phyloP scores from a whole-genome alignment of 2,113 vertebrate species.

The Heptranchias perlo region DNA sequence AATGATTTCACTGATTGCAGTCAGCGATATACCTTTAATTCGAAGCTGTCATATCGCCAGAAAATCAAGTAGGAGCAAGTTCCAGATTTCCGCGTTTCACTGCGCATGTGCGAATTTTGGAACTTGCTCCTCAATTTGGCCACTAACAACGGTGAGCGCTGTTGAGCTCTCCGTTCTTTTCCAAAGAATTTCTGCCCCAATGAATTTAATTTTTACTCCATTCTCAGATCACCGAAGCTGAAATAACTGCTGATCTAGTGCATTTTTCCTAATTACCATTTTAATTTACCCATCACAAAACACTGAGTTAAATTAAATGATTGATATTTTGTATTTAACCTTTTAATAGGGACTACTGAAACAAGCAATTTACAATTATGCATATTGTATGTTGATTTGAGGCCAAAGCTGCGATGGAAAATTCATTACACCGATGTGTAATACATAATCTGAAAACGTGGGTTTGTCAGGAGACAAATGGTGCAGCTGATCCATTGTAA shows the following conservation, averaged over 20 bases:
- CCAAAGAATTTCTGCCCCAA: too few relatives aligned
- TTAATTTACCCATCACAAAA: constrained; percentile 14
- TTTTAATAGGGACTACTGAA: neutral
- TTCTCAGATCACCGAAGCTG: neutral
- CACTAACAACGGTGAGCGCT: too few relatives aligned
- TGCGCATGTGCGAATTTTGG: too few relatives aligned
- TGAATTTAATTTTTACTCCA: constrained; percentile 6
- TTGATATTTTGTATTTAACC: constrained; percentile 5
- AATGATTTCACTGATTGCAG: too few relatives aligned
- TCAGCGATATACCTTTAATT: too few relatives aligned
- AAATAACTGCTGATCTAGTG: neutral
- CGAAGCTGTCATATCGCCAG: too few relatives aligned
- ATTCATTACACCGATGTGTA: neutral
- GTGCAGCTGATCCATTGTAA: neutral
- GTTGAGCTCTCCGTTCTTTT: too few relatives aligned
- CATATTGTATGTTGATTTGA: neutral
- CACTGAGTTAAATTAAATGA: neutral
- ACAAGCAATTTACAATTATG: constrained; percentile 12
- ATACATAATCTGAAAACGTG: constrained; percentile 21
- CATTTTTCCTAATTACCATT: neutral
- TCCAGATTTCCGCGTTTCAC: too few relatives aligned
- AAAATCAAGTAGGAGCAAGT: too few relatives aligned
- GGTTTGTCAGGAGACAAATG: constrained; percentile 5
- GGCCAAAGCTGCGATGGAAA: neutral
- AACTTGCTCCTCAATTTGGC: too few relatives aligned